phyloP scores from a whole-genome alignment of 2,113 vertebrate species.

The Eudyptes chrysolophus region DNA sequence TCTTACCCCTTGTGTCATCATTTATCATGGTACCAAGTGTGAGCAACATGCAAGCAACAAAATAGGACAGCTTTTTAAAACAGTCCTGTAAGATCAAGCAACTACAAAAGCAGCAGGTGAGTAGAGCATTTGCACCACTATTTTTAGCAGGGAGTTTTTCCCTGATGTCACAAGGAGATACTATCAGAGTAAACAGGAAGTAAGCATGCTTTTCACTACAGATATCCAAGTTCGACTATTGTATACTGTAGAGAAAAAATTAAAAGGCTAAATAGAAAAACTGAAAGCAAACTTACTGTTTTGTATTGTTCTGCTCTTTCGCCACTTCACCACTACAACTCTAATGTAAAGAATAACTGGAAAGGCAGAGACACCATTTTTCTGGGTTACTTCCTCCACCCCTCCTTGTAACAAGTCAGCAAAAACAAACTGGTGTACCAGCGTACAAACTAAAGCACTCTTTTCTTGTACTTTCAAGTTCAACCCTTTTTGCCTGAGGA shows the following conservation, averaged over 20 bases:
- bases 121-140: not conserved
- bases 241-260: not conserved
- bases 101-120: not conserved
- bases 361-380: not conserved
- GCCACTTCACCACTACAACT: not conserved
- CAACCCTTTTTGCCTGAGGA: constrained; percentile 51
- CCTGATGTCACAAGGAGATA: not conserved
- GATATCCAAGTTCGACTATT: not conserved
- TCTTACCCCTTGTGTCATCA: not conserved
- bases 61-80: not conserved
- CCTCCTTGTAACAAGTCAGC: not conserved
- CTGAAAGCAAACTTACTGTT: not conserved
- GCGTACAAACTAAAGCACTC: not conserved
- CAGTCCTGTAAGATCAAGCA: not conserved
- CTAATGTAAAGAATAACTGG: not conserved
- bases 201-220: not conserved
- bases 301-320: not conserved
- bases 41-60: not conserved
- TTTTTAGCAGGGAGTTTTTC: not conserved
- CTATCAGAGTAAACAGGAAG: not conserved
- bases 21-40: not conserved
- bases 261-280: not conserved
- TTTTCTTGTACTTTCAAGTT: constrained; percentile 41
- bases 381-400: not conserved
- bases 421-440: constrained; percentile 21